Percentiles rank a stretch among this genome's conserved stretches.
Conservation (phyloP, 2,113 vertebrate species). For the Carassius carassius region DNA sequence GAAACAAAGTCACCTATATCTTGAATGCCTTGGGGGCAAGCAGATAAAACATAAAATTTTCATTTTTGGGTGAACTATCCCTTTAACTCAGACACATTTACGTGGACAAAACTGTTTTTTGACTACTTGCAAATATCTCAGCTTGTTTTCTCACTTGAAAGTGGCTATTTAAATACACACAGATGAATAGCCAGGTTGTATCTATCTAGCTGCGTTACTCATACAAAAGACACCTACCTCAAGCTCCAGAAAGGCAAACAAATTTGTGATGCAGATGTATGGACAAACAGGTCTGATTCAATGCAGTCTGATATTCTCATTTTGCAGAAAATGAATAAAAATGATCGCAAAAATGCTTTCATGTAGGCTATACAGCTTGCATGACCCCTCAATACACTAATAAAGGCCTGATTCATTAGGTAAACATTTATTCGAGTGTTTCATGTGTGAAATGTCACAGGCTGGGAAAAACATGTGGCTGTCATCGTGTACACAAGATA, state of each 20-base stretch:
- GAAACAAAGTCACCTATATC: too few species aligned
- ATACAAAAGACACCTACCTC: not conserved
- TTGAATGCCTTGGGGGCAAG: too few species aligned
- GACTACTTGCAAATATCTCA: conserved; percentile 1
- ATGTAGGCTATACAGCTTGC: not conserved
- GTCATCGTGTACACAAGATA: not conserved
- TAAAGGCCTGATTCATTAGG: not conserved
- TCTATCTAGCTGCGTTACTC: not conserved
- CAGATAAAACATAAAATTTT: too few species aligned
- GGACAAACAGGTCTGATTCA: not conserved
- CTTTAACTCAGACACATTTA: not conserved
- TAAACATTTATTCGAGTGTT: not conserved
- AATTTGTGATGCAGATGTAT: conserved; percentile 4
- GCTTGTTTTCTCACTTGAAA: not conserved
- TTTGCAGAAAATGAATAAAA: not conserved
- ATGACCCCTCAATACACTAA: not conserved
- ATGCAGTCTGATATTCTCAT: not conserved
- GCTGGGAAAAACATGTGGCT: not conserved
- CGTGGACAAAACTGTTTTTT: not conserved
- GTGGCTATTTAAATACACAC: not conserved
- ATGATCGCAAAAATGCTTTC: not conserved
- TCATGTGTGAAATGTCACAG: not conserved
- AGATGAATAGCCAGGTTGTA: not conserved
- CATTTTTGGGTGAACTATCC: not conserved
- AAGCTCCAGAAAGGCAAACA: not conserved